Base-by-base conservation (phyloP, 2,888 invertebrate genomes). In the Oscheius onirici region DNA sequence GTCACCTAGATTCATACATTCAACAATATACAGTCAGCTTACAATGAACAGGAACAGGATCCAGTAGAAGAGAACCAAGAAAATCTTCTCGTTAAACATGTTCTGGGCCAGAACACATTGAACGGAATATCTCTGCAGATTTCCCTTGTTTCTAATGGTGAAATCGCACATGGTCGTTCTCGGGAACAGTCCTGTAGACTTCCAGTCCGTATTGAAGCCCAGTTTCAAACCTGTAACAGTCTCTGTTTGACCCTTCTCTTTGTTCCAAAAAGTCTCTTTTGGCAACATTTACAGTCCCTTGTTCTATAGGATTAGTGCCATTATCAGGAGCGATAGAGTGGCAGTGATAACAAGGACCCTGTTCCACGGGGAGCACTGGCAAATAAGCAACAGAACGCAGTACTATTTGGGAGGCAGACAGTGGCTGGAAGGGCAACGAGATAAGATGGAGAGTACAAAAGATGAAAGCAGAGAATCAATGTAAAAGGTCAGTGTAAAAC, bases 81-180 rank as follows among this genome's bases (percentile, higher is more conserved):
- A 82, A 40, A 82, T 77, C 73, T 86, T 86, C 74, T 86, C 86
- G 70, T 86, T 86, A 70, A 85, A 80, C 83, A 85, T 83, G 63
- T 86, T 86, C 74, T 85, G 74, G 2, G 83, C 76, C 41, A 86
- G 75, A n/a, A 86, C 86, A 54, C 80, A 80, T 69, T 80, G 80
- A 6, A 80, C 74, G 40, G 74, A 74, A 69, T 78, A 80, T n/a
- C 76, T 61, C 51, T 80, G 80, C 13, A 80, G 55, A 51, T 74
- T 77, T 54, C 80, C 80, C 46, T 80, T 80, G 63, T 76, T 79
- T 44, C 82, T 68, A 34, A 79, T 75, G 71, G 74, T 49, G 49
- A 70, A 80, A 69, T 80, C 80, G 46, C 80, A 80, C 80, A 80
- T 80, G 6, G 80, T 80, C 34, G 76, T 73, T 28, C 80, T 63